phyloP scores from a whole-genome alignment of 2,888 invertebrate genomes.

The Lithophane semibrunnea region DNA sequence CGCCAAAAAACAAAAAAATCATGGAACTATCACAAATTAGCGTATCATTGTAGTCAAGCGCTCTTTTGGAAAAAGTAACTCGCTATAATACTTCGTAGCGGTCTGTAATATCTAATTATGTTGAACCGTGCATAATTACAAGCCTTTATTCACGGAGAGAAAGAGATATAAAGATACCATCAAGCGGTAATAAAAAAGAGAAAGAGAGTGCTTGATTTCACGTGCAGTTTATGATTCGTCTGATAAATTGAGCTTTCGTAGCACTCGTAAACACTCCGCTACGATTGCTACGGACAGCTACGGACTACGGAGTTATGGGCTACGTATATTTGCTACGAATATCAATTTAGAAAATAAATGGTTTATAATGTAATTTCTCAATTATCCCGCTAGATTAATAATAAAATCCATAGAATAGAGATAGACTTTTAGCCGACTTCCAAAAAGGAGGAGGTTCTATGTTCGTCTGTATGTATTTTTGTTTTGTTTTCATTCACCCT shows the following conservation, averaged over 20 bases:
- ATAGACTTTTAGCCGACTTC: no score
- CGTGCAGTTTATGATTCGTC: background rate
- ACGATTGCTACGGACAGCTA: slow-evolving; percentile 37
- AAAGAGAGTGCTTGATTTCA: slow-evolving; percentile 13
- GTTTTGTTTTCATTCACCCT: background rate
- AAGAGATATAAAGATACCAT: slow-evolving; percentile 1
- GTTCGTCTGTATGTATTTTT: no score
- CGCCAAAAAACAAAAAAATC: background rate
- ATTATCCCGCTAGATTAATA: background rate
- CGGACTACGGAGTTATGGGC: slow-evolving; percentile 10
- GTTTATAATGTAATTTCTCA: background rate
- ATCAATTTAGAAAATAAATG: background rate
- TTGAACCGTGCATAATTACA: slow-evolving; percentile 18
- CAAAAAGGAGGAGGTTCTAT: no score
- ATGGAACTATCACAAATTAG: background rate
- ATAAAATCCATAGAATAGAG: background rate
- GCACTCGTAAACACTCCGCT: slow-evolving; percentile 26
- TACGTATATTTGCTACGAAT: slow-evolving; percentile 3
- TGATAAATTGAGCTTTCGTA: slow-evolving; percentile 39
- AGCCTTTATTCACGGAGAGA: background rate
- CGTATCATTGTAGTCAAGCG: background rate
- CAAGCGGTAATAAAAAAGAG: background rate
- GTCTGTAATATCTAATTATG: slow-evolving; percentile 4
- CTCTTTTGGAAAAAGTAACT: slow-evolving; percentile 1
- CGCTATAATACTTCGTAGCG: background rate